A percentile compares a stretch with the other conserved stretches of the same genome.
These are phyloP conservation scores for Podilymbus podiceps DNA, from an alignment of 2,113 vertebrate genomes.

Conservation along the genomic window DNA sequence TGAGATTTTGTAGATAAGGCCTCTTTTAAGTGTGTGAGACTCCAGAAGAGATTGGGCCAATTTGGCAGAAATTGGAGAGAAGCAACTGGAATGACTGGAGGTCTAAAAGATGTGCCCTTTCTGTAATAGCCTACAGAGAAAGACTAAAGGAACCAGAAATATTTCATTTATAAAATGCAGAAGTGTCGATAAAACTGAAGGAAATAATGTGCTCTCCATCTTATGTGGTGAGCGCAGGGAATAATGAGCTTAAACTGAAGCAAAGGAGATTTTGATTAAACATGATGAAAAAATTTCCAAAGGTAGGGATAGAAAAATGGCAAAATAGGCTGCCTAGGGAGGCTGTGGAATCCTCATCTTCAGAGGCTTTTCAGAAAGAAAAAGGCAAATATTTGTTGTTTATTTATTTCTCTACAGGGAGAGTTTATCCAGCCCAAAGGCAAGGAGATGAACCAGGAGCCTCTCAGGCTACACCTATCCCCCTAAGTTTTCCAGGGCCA, in stretches of 20 bases:
- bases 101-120: not conserved
- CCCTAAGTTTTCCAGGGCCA: not conserved
- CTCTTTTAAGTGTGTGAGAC: not conserved
- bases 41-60: not conserved
- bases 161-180: not conserved
- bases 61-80: not conserved
- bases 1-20: not conserved
- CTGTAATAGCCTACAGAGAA: not conserved
- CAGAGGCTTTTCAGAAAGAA: not conserved
- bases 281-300: not conserved
- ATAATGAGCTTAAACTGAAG: conserved; percentile 3
- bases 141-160: not conserved
- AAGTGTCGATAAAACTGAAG: not conserved
- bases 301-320: not conserved
- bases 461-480: not conserved
- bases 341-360: not conserved
- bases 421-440: not conserved
- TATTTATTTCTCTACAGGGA: not conserved
- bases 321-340: not conserved
- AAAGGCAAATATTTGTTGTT: not conserved
- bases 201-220: not conserved
- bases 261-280: not conserved
- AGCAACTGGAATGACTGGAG: not conserved
- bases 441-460: not conserved
- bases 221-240: not conserved